Percentiles rank a stretch among this genome's conserved stretches.
These are phyloP conservation scores for Muntiacus reevesi DNA, from an alignment of 2,113 vertebrate species.

Conservation along the genomic window DNA sequence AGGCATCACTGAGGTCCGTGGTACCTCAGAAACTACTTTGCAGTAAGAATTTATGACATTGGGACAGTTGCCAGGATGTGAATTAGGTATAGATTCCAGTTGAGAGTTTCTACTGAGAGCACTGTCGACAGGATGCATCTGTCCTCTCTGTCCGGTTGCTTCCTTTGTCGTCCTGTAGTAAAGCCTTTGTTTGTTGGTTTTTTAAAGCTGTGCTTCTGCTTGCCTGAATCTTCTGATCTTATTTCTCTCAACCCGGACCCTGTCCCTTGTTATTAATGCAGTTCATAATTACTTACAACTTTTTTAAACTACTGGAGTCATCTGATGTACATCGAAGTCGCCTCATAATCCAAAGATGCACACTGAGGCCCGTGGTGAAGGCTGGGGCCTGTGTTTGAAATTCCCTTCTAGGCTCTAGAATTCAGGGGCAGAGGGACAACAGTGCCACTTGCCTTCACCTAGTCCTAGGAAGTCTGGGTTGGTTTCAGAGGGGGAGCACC, in stretches of 20 bases:
- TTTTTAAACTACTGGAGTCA: slow-evolving; percentile 8
- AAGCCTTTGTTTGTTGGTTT: background rate
- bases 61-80: background rate
- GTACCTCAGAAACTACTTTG: background rate
- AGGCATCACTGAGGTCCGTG: background rate
- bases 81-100: background rate
- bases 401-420: background rate
- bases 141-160: background rate
- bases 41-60: background rate
- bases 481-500: background rate
- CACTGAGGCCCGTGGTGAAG: background rate
- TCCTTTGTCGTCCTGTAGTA: background rate
- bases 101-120: background rate
- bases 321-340: slow-evolving; percentile 20
- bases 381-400: background rate
- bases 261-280: slow-evolving; percentile 6
- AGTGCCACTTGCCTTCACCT: background rate
- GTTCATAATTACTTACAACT: slow-evolving; percentile 25
- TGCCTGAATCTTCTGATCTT: slow-evolving; percentile 11
- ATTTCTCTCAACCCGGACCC: background rate
- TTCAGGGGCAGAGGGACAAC: background rate
- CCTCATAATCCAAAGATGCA: slow-evolving; percentile 48
- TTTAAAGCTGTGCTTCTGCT: background rate
- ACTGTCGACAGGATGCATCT: background rate
- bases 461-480: background rate